Evolutionary conservation across 2,113 vertebrate species (phyloP).

Genomic region (Ovibos moschatus): DNA sequence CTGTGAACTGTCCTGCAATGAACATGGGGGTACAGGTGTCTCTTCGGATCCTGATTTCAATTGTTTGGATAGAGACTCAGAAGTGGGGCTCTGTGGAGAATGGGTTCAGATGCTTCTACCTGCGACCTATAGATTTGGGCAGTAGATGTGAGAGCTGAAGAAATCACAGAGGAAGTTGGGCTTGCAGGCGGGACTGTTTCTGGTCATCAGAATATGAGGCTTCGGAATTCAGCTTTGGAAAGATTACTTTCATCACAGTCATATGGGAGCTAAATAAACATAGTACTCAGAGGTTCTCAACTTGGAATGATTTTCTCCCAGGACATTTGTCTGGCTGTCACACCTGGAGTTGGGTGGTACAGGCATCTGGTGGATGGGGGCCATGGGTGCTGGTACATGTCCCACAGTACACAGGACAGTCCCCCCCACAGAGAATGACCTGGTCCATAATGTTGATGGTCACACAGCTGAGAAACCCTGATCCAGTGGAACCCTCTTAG

Average conservation of each 20-base stretch:
- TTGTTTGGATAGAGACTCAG: background rate
- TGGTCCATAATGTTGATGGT: fast-evolving
- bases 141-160: fast-evolving
- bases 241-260: fast-evolving
- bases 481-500: fast-evolving
- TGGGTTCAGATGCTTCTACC: background rate
- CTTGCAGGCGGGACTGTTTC: fast-evolving
- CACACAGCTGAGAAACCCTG: background rate
- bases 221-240: fast-evolving
- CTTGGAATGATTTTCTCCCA: fast-evolving
- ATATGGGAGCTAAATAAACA: too few species aligned
- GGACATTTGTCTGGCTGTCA: background rate
- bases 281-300: background rate
- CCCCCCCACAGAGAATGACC: fast-evolving
- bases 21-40: background rate
- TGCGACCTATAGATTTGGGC: background rate
- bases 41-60: background rate
- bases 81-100: background rate
- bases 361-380: background rate
- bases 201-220: background rate
- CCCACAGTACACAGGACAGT: background rate
- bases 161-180: fast-evolving
- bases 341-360: fast-evolving
- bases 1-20: fast-evolving
- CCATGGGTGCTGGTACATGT: fast-evolving